Evolutionary conservation across 2,888 invertebrate species (phyloP).

Genomic region (Latrodectus hesperus): DNA sequence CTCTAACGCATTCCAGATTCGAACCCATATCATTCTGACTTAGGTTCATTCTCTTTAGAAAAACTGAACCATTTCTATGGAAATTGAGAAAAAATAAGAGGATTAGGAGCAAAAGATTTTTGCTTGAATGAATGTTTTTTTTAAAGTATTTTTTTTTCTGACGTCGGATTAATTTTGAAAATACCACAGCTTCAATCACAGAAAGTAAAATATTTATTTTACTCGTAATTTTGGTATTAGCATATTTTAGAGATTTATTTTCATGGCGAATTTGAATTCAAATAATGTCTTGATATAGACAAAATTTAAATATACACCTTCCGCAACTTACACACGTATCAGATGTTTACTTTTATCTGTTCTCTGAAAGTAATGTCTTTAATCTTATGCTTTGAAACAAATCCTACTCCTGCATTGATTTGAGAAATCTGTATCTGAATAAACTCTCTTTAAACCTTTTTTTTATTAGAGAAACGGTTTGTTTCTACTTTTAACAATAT

Average conservation of each 20-base stretch:
- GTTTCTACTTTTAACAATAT: slow-evolving; percentile 22
- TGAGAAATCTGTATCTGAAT: slow-evolving; percentile 53
- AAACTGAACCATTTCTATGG: too few species aligned
- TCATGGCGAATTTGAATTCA: slow-evolving; percentile 16
- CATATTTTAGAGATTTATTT: slow-evolving; percentile 20
- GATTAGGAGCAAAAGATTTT: too few species aligned
- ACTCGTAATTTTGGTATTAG: neutral
- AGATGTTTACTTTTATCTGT: slow-evolving; percentile 46
- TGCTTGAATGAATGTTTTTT: too few species aligned
- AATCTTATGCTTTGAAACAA: slow-evolving; percentile 53
- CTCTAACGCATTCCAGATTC: too few species aligned
- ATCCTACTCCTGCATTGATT: slow-evolving; percentile 52
- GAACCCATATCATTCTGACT: too few species aligned
- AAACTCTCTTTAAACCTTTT: slow-evolving; percentile 55
- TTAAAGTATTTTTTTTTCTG: too few species aligned
- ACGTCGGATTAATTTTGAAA: neutral
- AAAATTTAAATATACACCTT: slow-evolving; percentile 44
- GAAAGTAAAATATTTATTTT: neutral
- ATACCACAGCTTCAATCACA: neutral
- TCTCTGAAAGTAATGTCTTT: slow-evolving; percentile 36
- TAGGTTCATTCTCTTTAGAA: too few species aligned
- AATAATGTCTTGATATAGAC: slow-evolving; percentile 4
- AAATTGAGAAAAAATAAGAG: too few species aligned
- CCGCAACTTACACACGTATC: neutral
- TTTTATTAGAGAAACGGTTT: slow-evolving; percentile 19